phyloP scores from a whole-genome alignment of 2,797 vertebrate species.

The Pachyuromys duprasi region DNA sequence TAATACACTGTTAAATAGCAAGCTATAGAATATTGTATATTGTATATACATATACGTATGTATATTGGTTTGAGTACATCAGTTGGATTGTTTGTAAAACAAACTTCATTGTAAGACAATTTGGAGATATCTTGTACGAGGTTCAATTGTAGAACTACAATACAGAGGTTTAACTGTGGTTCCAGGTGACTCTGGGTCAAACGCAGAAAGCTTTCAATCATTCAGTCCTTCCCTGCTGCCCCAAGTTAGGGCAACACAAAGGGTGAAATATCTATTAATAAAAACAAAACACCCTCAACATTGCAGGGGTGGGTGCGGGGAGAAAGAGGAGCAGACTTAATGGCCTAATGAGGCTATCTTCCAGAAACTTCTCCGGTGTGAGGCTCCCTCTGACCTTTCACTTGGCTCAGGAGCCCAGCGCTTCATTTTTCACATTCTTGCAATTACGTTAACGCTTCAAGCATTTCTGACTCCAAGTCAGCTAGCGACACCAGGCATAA shows the following conservation, averaged over 20 bases:
- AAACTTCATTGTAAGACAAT: conserved; percentile 90
- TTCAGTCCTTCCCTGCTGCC: conserved; percentile 82
- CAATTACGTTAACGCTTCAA: conserved; percentile 99
- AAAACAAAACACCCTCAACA: conserved; percentile 82
- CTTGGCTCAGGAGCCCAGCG: conserved; percentile 95
- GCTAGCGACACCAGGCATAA: conserved; percentile 94
- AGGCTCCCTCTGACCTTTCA: conserved; percentile 97
- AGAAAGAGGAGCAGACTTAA: conserved; percentile 91
- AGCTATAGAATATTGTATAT: conserved; percentile 74
- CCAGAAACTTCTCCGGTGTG: conserved; percentile 98
- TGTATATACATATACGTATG: conserved; percentile 76
- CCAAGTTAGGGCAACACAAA: conserved; percentile 69
- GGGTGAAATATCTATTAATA: conserved; percentile 83
- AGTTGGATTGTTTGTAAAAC: conserved; percentile 78
- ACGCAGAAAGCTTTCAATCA: conserved; percentile 72
- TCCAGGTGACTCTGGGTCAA: conserved; percentile 88
- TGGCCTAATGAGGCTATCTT: conserved; percentile 98
- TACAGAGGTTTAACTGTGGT: conserved; percentile 91
- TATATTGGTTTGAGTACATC: conserved; percentile 81
- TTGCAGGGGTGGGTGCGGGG: conserved; percentile 77
- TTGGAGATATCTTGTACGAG: conserved; percentile 87
- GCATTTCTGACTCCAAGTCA: conserved; percentile 96
- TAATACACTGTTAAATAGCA: conserved; percentile 36
- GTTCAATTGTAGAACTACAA: conserved; percentile 90
- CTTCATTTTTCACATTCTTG: conserved; percentile 99